phyloP scores from a whole-genome alignment of 2,797 vertebrate genomes.

The Ceryle rudis region DNA sequence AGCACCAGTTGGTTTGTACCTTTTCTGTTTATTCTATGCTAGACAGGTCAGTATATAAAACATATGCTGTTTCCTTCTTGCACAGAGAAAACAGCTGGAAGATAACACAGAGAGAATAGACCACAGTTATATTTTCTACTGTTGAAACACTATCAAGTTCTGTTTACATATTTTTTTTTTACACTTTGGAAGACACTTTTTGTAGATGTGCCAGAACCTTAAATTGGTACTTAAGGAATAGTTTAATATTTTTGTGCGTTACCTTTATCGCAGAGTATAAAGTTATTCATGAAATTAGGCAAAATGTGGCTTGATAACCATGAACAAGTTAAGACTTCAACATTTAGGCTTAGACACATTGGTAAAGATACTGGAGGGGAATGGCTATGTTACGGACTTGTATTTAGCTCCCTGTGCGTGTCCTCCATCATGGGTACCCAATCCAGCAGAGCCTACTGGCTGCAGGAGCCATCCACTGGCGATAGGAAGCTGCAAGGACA shows the following conservation, averaged over 20 bases:
- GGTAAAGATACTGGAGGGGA: neutral
- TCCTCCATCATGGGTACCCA: neutral
- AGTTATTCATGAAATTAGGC: neutral
- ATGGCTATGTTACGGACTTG: neutral
- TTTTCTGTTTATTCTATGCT: constrained; percentile 1
- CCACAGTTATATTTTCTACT: neutral
- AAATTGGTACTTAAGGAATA: neutral
- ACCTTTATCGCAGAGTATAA: neutral
- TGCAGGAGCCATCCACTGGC: rapidly evolving
- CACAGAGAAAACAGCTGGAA: neutral
- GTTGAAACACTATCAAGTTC: neutral
- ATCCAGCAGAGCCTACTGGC: neutral
- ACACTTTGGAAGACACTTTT: neutral
- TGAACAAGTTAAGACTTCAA: neutral
- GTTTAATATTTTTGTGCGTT: neutral
- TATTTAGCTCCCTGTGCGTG: neutral
- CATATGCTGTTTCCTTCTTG: neutral
- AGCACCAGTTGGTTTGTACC: neutral
- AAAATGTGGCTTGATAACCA: neutral
- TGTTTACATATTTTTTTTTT: neutral
- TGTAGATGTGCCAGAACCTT: neutral
- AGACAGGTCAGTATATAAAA: neutral
- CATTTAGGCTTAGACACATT: neutral
- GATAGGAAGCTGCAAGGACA: neutral
- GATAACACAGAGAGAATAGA: neutral